phyloP scores from a whole-genome alignment of 2,888 invertebrate genomes.

The Stenichneumon culpator region DNA sequence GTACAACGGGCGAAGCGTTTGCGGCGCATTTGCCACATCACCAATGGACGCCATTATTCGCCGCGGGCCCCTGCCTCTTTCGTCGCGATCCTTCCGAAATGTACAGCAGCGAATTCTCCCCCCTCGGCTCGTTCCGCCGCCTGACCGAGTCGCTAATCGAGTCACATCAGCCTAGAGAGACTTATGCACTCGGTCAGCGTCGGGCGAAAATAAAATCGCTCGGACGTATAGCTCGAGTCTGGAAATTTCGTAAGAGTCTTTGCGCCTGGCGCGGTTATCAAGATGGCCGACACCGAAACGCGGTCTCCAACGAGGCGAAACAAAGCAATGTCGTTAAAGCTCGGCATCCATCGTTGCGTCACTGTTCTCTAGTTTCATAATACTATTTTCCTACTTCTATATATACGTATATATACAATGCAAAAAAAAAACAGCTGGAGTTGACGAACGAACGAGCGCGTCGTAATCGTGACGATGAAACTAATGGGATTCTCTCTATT shows the following conservation, averaged over 20 bases:
- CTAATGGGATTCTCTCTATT: slow-evolving; percentile 5
- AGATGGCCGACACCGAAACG: slow-evolving; percentile 55
- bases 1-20: slow-evolving; percentile 65
- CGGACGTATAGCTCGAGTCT: neutral
- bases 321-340: slow-evolving; percentile 33
- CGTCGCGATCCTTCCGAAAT: slow-evolving; percentile 38
- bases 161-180: neutral
- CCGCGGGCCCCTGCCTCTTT: slow-evolving; percentile 32
- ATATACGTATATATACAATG: neutral
- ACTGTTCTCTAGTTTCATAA: slow-evolving; percentile 49
- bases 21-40: slow-evolving; percentile 80
- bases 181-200: neutral
- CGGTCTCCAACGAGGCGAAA: slow-evolving; percentile 37
- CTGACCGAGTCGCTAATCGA: neutral
- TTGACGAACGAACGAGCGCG: slow-evolving; percentile 21
- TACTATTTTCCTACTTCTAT: slow-evolving; percentile 1
- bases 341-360: slow-evolving; percentile 45
- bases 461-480: slow-evolving; percentile 46
- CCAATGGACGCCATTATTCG: slow-evolving; percentile 82
- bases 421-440: slow-evolving; percentile 28
- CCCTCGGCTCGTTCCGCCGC: neutral
- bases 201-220: neutral
- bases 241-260: slow-evolving; percentile 41
- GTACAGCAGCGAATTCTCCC: neutral
- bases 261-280: slow-evolving; percentile 4